Conservation (phyloP, 2,113 vertebrate genomes). For the Crotalus helleri region DNA sequence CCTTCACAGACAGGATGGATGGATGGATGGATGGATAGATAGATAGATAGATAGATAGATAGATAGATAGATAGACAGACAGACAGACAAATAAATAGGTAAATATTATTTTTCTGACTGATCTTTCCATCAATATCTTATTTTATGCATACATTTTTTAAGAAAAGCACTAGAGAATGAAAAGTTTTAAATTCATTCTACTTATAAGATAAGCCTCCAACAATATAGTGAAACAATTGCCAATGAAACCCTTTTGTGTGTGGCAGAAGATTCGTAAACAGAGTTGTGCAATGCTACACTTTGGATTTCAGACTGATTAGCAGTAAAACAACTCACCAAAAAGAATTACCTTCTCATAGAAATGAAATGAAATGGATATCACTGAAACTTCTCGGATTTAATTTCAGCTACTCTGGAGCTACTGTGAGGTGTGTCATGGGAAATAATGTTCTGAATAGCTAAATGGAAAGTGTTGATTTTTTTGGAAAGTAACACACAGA, state of each 20-base stretch:
- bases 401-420: constrained; percentile 12
- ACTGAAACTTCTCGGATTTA: constrained; percentile 12
- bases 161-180: neutral
- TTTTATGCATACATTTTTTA: neutral
- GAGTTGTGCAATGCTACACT: neutral
- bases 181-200: neutral
- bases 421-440: constrained; percentile 2
- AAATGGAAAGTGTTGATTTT: neutral
- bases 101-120: neutral
- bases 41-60: no score
- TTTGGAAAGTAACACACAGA: neutral
- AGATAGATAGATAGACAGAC: no score
- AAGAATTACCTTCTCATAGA: neutral
- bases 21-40: no score
- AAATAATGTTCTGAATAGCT: constrained; percentile 8
- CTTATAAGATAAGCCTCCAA: neutral
- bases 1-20: no score
- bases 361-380: neutral
- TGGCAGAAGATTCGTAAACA: neutral
- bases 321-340: constrained; percentile 14
- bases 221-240: neutral
- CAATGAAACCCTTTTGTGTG: neutral
- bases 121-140: neutral
- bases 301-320: neutral
- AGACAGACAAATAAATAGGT: no score